phyloP scores from a whole-genome alignment of 2,113 vertebrate species.

The Neopipo cinnamomea region DNA sequence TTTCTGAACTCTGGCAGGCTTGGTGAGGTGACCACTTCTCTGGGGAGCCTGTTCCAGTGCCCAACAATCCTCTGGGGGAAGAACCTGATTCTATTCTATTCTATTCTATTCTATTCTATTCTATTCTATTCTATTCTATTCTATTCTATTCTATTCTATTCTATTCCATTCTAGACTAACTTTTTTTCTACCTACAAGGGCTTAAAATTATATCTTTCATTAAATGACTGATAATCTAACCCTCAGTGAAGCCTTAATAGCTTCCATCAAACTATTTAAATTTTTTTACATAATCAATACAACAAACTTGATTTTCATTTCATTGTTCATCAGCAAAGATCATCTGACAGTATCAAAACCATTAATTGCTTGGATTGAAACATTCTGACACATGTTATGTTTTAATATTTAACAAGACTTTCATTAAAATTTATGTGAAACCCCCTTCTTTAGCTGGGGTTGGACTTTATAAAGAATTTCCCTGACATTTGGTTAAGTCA shows the following conservation, averaged over 20 bases:
- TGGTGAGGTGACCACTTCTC: too few relatives aligned
- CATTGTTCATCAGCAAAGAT: neutral
- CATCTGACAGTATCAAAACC: neutral
- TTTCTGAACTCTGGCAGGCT: too few relatives aligned
- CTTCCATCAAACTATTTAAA: neutral
- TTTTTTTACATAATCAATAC: neutral
- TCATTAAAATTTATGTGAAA: neutral
- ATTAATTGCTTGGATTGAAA: neutral
- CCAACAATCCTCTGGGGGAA: too few relatives aligned
- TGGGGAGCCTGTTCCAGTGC: too few relatives aligned
- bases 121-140: too few relatives aligned
- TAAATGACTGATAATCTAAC: neutral
- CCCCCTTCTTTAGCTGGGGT: rapidly evolving
- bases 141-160: too few relatives aligned
- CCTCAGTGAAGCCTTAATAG: neutral
- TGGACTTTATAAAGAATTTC: neutral
- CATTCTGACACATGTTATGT: neutral
- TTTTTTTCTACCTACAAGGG: neutral
- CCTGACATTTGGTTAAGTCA: neutral
- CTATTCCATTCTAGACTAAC: neutral
- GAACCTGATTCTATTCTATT: too few relatives aligned
- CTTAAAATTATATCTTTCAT: neutral
- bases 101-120: too few relatives aligned
- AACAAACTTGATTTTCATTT: neutral
- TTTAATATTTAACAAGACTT: neutral